These are phyloP conservation scores for Linyphia triangularis DNA, from an alignment of 2,888 invertebrate genomes.

Conservation along the genomic window DNA sequence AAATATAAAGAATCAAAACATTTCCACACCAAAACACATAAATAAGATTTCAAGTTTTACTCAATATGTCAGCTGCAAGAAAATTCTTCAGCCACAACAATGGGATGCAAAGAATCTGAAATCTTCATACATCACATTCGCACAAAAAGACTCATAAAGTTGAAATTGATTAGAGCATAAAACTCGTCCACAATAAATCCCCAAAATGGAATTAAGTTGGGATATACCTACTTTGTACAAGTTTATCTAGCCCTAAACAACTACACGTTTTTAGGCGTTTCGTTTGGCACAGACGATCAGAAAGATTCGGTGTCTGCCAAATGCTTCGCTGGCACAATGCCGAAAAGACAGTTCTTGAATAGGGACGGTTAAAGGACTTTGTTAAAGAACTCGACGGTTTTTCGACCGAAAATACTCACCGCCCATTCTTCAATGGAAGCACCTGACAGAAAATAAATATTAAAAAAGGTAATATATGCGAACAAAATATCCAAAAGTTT, in stretches of 20 bases:
- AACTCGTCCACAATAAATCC: slow-evolving; percentile 11
- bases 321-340: slow-evolving; percentile 13
- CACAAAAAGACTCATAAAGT: neutral
- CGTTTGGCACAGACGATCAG: slow-evolving; percentile 11
- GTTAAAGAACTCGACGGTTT: neutral
- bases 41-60: neutral
- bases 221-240: neutral
- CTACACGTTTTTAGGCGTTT: slow-evolving; percentile 3
- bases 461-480: too few relatives aligned
- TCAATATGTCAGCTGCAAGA: neutral
- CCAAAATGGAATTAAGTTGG: neutral
- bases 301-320: slow-evolving; percentile 32
- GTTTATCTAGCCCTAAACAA: slow-evolving; percentile 15
- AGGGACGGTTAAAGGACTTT: slow-evolving; percentile 5
- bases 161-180: slow-evolving; percentile 1
- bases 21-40: neutral
- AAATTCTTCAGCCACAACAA: neutral
- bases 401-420: neutral
- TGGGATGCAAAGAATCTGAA: neutral
- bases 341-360: slow-evolving; percentile 7
- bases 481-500: neutral
- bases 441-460: too few relatives aligned
- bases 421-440: neutral
- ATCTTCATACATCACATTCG: neutral
- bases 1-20: neutral